Evolutionary conservation across 2,113 vertebrate genomes (phyloP), one percentile per base, ranked within the genome.

Genomic region (Elephas maximus): DNA sequence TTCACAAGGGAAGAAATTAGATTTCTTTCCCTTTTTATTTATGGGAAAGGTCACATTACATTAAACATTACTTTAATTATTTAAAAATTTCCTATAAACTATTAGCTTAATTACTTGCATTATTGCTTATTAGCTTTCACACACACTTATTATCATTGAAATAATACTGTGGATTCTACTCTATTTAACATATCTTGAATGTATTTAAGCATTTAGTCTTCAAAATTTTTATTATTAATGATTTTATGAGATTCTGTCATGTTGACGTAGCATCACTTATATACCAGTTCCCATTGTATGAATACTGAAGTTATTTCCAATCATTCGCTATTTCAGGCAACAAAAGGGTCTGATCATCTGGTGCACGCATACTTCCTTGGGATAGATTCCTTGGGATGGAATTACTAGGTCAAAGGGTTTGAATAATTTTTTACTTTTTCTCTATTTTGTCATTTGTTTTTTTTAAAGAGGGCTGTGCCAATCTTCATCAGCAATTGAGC

Each of bases 21-120:
- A 93, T 96, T 96, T 74, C 5, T 78, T 62, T 89, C 65, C 65
- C 65, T 37, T 41, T 48, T 88, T 94, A 95, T 87, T 95, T 92
- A 87, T 30, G n/a, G 30, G 10, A 90, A 97, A 88, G 69, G 73
- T 33, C 76, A 57, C 11, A 79, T 74, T 80, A 69, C 6, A 71
- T n/a, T 94, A 80, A 93, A 74, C 23, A 93, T 63, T 57, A 88
- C 45, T n/a, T 76, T 84, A 92, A 65, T 85, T 93, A 63, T 79
- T 85, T 90, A 28, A 30, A 94, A 87, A 71, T 69, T 45, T 23
- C 24, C 60, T 44, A 0, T 86, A 78, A 95, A 73, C 84, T 83
- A 81, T 74, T 53, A 83, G 69, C 71, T 95, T 84, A 96, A 89
- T 63, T 78, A 73, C 44, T 82, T 62, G 69, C 85, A 95, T 57